These are phyloP conservation scores for Orchesella flavescens DNA, from an alignment of 2,888 invertebrate species.

Conservation along the genomic window DNA sequence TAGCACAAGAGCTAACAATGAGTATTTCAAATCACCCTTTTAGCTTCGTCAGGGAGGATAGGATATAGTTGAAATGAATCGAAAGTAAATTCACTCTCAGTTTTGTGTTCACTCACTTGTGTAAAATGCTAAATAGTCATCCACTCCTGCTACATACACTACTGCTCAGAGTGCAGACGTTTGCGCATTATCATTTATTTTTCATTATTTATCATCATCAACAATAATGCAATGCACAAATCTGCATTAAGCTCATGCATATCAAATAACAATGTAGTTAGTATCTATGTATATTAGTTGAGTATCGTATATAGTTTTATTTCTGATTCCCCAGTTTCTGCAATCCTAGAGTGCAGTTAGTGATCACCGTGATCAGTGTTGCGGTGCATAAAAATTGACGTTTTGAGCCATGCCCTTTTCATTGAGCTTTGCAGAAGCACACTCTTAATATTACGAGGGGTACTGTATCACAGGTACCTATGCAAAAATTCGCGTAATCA, in stretches of 20 bases:
- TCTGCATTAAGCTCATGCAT: not conserved
- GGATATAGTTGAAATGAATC: conserved; percentile 44
- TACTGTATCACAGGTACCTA: conserved; percentile 20
- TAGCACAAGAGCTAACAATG: not conserved
- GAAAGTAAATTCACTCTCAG: conserved; percentile 61
- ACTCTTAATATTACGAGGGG: not conserved
- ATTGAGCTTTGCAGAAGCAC: not conserved
- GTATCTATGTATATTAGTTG: not conserved
- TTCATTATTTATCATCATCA: conserved; percentile 13
- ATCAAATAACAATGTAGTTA: not conserved
- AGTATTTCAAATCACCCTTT: too few species aligned
- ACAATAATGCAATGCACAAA: conserved; percentile 8
- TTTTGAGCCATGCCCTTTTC: conserved; percentile 60
- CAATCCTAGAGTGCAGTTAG: conserved; percentile 1
- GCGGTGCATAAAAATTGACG: conserved; percentile 61
- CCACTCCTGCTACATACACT: not conserved
- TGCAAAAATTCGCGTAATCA: not conserved
- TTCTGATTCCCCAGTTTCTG: too few species aligned
- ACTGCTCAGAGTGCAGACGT: not conserved
- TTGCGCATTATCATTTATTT: not conserved
- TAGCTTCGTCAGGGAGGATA: too few species aligned
- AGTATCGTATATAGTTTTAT: not conserved
- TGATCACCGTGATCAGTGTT: conserved; percentile 31
- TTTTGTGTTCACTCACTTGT: conserved; percentile 58
- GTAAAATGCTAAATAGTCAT: conserved; percentile 45